Percentiles rank a stretch among this genome's conserved stretches.
These are phyloP conservation scores for Semaprochilodus insignis DNA, from an alignment of 2,797 vertebrate genomes.

Conservation along the genomic window DNA sequence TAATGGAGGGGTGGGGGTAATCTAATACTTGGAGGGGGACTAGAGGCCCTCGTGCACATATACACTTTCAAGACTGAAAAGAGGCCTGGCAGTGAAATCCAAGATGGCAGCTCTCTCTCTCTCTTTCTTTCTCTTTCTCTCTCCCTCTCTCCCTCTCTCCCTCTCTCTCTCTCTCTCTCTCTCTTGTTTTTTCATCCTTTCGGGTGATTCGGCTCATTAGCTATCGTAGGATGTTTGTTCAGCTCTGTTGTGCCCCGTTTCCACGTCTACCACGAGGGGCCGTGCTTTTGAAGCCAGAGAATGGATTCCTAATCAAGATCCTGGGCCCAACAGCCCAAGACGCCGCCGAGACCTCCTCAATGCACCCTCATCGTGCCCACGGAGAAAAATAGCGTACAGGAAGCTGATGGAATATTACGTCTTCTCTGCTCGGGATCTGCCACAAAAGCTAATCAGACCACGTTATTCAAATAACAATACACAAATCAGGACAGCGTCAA, in stretches of 20 bases:
- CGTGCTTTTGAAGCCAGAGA: slow-evolving; percentile 60
- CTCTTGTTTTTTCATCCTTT: background rate
- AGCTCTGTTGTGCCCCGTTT: slow-evolving; percentile 63
- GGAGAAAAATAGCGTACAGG: slow-evolving; percentile 26
- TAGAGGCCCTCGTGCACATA: slow-evolving; percentile 70
- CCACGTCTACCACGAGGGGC: slow-evolving; percentile 49
- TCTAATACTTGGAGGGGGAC: slow-evolving; percentile 74
- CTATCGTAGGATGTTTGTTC: slow-evolving; percentile 71
- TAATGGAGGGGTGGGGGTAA: slow-evolving; percentile 66
- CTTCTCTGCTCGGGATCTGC: slow-evolving; percentile 1
- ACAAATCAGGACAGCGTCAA: slow-evolving; percentile 22
- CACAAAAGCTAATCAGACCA: slow-evolving; percentile 29
- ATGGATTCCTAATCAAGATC: slow-evolving; percentile 70
- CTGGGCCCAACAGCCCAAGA: slow-evolving; percentile 44
- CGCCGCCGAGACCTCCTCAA: slow-evolving; percentile 33
- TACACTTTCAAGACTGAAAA: slow-evolving; percentile 74
- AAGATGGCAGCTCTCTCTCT: slow-evolving; percentile 68
- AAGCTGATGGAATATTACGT: slow-evolving; percentile 35
- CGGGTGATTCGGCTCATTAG: slow-evolving; percentile 66
- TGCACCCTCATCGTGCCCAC: slow-evolving; percentile 38
- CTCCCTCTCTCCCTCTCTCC: background rate
- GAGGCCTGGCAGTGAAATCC: slow-evolving; percentile 78
- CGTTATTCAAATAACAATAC: slow-evolving; percentile 30
- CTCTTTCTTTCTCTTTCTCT: background rate
- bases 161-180: background rate